Evolutionary conservation across 2,888 invertebrate genomes (phyloP).

Genomic region (Boloria selene): DNA sequence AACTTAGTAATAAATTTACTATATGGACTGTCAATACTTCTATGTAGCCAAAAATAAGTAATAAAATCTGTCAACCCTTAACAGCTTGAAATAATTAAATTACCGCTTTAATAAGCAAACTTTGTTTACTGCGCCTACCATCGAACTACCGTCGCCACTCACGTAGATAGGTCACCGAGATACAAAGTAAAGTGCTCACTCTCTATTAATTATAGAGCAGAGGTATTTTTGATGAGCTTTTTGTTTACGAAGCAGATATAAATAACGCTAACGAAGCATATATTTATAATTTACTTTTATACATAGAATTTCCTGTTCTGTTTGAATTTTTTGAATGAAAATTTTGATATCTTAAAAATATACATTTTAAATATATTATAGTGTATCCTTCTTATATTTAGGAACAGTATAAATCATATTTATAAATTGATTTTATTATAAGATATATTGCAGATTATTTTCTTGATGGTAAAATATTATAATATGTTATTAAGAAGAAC

Average conservation of each 20-base stretch:
- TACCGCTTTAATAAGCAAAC: slow-evolving; percentile 8
- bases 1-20: too few relatives aligned
- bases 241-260: not conserved
- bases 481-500: not conserved
- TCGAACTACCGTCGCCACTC: slow-evolving; percentile 15
- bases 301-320: too few relatives aligned
- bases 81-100: slow-evolving; percentile 14
- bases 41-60: too few relatives aligned
- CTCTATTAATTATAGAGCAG: slow-evolving; percentile 27
- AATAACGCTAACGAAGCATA: too few relatives aligned
- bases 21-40: too few relatives aligned
- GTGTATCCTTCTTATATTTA: too few relatives aligned
- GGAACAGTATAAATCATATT: not conserved
- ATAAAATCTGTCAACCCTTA: too few relatives aligned
- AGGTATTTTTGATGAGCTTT: slow-evolving; percentile 4
- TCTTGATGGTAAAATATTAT: too few relatives aligned
- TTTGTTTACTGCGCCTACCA: slow-evolving; percentile 6
- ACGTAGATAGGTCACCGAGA: slow-evolving; percentile 29
- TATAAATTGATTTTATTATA: not conserved
- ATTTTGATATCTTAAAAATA: too few relatives aligned
- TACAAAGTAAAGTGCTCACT: slow-evolving; percentile 25
- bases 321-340: too few relatives aligned
- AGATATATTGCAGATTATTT: not conserved
- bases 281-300: too few relatives aligned
- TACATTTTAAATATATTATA: too few relatives aligned